Evolutionary conservation across 2,113 vertebrate species (phyloP), one percentile per base, ranked within the genome.

Genomic region (Nymphicus hollandicus): DNA sequence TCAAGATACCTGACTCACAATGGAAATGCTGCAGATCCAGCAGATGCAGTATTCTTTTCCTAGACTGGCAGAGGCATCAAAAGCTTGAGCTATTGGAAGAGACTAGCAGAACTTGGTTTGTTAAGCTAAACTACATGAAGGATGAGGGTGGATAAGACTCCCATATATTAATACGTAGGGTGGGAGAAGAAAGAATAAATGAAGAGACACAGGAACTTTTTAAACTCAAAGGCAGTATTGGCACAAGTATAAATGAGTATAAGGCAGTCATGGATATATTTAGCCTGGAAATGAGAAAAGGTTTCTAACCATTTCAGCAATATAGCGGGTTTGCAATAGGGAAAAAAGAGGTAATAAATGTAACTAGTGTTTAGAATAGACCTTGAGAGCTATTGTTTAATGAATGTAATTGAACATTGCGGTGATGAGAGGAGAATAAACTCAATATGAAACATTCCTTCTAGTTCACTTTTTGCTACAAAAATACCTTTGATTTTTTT

Each of bases 231-330:
- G 47, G 52, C 78, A 91, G n/a, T 71, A 74, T 28, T 73, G 25
- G 56, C 52, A 94, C 50, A 91, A 79, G 84, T 85, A 87, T 28
- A 92, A 95, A 91, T 79, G 12, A 86, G 76, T 81, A 74, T 81
- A 87, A 91, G 89, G 65, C 56, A 84, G 77, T 52, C 69, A 79
- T 2, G 18, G 89, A 82, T 85, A 72, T 15, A 44, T 81, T 92
- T 89, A 84, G 52, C 22, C 29, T 91, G 73, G 41, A 95, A 92
- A 89, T 64, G 18, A 85, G 70, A 68, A 89, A 92, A 82, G 25
- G 35, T 82, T 96, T 94, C 84, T 69, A 71, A 44, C 4, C 28
- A 65, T 61, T 35, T 72, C 33, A 81, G 31, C 35, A 91, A 4
- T 47, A 52, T 91, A 93, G 16, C 9, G 81, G 52, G 53, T 92